Percentiles rank a stretch among this genome's conserved stretches.
phyloP scores from a whole-genome alignment of 1,140 invertebrate genomes.

The Liolophura sinensis region DNA sequence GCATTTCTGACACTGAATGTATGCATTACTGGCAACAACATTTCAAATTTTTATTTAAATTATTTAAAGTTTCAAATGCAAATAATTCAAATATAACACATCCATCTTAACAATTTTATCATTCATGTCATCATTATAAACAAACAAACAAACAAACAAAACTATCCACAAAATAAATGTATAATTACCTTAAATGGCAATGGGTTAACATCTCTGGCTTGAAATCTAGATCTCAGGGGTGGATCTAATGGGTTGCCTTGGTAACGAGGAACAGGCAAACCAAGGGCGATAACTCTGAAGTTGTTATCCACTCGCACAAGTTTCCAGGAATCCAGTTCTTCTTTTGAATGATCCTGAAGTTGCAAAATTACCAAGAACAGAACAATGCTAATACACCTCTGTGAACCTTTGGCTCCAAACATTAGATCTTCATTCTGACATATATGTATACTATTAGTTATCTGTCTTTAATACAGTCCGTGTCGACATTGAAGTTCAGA shows the following conservation, averaged over 20 bases:
- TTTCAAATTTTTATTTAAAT: no score
- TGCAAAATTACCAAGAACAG: slow-evolving; percentile 3
- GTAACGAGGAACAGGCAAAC: slow-evolving; percentile 56
- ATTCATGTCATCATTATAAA: no score
- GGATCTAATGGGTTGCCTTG: slow-evolving; percentile 94
- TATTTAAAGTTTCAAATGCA: no score
- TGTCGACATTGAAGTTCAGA: no score
- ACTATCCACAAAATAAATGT: background rate
- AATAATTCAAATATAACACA: no score
- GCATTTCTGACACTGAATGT: no score
- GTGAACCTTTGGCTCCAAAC: no score
- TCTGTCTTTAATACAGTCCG: no score
- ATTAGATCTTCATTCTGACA: no score
- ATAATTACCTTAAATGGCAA: slow-evolving; percentile 52
- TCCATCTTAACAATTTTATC: no score
- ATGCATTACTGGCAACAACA: no score
- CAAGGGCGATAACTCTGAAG: slow-evolving; percentile 70
- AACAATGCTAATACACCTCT: background rate
- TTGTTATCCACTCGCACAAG: slow-evolving; percentile 78
- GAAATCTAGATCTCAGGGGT: slow-evolving; percentile 91
- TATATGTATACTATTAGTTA: no score
- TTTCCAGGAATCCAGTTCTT: slow-evolving; percentile 83
- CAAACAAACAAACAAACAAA: slow-evolving; percentile 1
- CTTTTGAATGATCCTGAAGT: slow-evolving; percentile 73
- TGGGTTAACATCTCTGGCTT: slow-evolving; percentile 79